Base-by-base conservation (phyloP, 2,888 invertebrate genomes). In the Phytoseiulus persimilis region DNA sequence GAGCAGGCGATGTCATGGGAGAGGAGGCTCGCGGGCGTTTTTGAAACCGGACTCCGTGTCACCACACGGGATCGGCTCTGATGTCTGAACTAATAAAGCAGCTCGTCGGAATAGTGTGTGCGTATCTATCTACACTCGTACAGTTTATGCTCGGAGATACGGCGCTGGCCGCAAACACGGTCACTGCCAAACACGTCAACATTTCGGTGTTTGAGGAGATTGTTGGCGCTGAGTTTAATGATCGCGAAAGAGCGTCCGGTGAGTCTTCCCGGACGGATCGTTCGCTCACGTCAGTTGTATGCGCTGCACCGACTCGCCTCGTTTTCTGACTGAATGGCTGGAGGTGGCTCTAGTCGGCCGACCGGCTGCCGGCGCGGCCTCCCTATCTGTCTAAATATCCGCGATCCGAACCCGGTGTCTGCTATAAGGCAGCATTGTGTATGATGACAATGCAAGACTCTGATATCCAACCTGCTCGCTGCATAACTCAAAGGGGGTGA, bases 31-130 rank as follows among this genome's bases (percentile, higher is more conserved):
- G 65, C 23, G 28, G 65, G 65, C 65, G 65, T 65, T 65, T 65
- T 65, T 65, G 65, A 65, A 65, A 65, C 65, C 65, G 65, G 65
- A 65, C 65, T 65, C 65, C 65, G 65, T 65, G 65, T 65, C 65
- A 65, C 65, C 65, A 65, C 65, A 65, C 65, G 28, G 65, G 65
- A 65, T 18, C 5, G 28, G 65, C 65, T 65, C 65, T 9, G 39
- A 9, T 39, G 39, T 39, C 39, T 65, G 65, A 65, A 28, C 65
- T 65, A 65, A 65, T 65, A 65, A 18, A 65, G 65, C 65, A 28
- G 5, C 14, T 65, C 65, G 5, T 65, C 28, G 23, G 18, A 2
- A 3, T 18, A 65, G 65, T 23, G 65, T 65, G 14, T 39, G 9
- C 39, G 23, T 65, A 65, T 28, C 23, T 65, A 14, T 28, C 65